These are phyloP conservation scores for Augochlora pura DNA, from an alignment of 1,140 invertebrate species.

Conservation along the genomic window DNA sequence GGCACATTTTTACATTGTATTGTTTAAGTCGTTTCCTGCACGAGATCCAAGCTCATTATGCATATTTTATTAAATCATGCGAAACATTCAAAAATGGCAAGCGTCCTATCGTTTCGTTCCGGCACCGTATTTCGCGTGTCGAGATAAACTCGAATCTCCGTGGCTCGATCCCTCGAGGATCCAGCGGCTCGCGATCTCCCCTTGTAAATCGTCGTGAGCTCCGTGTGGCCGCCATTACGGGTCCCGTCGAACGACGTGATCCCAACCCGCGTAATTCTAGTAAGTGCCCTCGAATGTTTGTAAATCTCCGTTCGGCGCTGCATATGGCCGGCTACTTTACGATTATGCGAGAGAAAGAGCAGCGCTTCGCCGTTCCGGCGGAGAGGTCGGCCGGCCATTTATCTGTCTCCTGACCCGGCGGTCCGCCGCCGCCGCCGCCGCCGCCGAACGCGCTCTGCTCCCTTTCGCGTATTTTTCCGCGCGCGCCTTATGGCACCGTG, in stretches of 20 bases:
- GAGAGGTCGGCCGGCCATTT: slow-evolving; percentile 17
- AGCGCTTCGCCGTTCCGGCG: neutral
- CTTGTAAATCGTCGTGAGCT: slow-evolving; percentile 56
- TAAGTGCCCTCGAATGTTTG: slow-evolving; percentile 58
- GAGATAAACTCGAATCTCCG: neutral
- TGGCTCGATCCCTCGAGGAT: too few species aligned
- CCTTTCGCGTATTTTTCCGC: slow-evolving; percentile 24
- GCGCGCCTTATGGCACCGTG: neutral
- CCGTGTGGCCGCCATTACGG: slow-evolving; percentile 44
- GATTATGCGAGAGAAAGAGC: slow-evolving; percentile 34
- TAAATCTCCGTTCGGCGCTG: slow-evolving; percentile 47
- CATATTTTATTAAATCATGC: too few species aligned
- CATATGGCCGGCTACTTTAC: slow-evolving; percentile 52
- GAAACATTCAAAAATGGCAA: too few species aligned
- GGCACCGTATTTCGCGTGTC: slow-evolving; percentile 54
- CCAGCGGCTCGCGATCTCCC: neutral
- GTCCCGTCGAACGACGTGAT: slow-evolving; percentile 18
- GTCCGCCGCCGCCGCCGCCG: too few species aligned
- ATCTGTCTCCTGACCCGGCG: neutral
- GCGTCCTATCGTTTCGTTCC: too few species aligned
- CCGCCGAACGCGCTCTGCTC: slow-evolving; percentile 7
- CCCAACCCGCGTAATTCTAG: slow-evolving; percentile 51
- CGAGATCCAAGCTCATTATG: too few species aligned
- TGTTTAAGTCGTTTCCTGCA: too few species aligned
- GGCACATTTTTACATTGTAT: too few species aligned